phyloP scores from a whole-genome alignment of 1,140 invertebrate genomes.

The Mya arenaria region DNA sequence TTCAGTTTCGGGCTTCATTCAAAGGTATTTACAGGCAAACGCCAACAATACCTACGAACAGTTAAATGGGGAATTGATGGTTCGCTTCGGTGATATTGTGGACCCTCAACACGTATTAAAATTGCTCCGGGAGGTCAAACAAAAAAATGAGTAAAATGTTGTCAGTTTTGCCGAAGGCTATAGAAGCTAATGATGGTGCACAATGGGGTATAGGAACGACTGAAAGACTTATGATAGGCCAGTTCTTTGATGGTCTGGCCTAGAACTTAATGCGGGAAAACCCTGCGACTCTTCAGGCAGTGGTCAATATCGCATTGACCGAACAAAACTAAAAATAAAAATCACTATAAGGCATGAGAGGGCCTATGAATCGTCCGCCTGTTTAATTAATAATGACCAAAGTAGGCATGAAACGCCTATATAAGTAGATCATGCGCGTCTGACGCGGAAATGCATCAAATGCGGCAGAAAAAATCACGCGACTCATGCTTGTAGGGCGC shows the following conservation, averaged over 20 bases:
- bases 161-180: slow-evolving; percentile 4
- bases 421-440: slow-evolving; percentile 16
- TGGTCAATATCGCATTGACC: neutral
- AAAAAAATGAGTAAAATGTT: neutral
- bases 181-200: neutral
- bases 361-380: neutral
- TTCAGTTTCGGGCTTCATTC: neutral
- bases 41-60: neutral
- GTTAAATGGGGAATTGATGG: slow-evolving; percentile 7
- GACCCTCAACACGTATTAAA: slow-evolving; percentile 24
- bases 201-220: neutral
- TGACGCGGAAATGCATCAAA: neutral
- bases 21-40: neutral
- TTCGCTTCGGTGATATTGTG: slow-evolving; percentile 3
- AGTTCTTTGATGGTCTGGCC: slow-evolving; percentile 11
- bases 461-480: neutral
- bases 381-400: no score
- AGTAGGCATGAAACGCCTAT: neutral
- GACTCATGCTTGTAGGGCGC: neutral
- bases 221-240: neutral
- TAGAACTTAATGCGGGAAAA: neutral
- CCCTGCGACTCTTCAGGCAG: neutral
- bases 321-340: slow-evolving; percentile 4
- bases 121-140: neutral
- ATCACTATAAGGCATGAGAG: neutral